Conservation (phyloP, 1,140 invertebrate genomes). For the Chrysomallon squamiferum region DNA sequence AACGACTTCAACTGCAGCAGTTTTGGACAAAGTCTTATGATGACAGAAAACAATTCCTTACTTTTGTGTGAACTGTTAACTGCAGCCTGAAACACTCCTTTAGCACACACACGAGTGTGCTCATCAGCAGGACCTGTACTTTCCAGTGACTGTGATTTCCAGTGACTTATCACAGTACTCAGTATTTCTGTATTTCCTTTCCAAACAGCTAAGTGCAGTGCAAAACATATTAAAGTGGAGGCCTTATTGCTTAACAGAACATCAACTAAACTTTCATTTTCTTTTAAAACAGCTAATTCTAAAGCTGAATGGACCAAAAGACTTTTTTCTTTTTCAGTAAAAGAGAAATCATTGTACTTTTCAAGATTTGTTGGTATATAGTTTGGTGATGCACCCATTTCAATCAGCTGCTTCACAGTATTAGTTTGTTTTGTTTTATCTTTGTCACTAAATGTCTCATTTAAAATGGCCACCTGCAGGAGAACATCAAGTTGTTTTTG, state of each 20-base stretch:
- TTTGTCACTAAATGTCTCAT: neutral
- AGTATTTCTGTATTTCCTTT: neutral
- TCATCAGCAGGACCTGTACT: neutral
- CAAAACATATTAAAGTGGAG: conserved; percentile 17
- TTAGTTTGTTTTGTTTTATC: neutral
- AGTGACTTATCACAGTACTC: neutral
- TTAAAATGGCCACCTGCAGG: neutral
- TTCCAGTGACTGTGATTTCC: neutral
- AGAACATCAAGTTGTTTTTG: neutral
- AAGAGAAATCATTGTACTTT: neutral
- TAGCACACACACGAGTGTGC: neutral
- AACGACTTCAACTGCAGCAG: neutral
- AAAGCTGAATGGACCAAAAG: conserved; percentile 8
- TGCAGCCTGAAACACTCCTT: neutral
- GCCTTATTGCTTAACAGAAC: conserved; percentile 12
- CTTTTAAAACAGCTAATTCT: conserved; percentile 10
- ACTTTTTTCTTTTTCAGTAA: conserved; percentile 3
- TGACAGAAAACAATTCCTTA: too few relatives aligned
- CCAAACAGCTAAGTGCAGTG: conserved; percentile 9
- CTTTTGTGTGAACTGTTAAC: too few relatives aligned
- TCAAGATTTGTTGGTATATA: neutral
- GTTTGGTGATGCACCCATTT: neutral
- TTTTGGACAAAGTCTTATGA: neutral
- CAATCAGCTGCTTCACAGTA: neutral
- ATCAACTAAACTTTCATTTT: conserved; percentile 6